Percentiles rank a stretch among this genome's conserved stretches.
Conservation (phyloP, 2,888 invertebrate genomes). For the Stenolophus ochropezus region DNA sequence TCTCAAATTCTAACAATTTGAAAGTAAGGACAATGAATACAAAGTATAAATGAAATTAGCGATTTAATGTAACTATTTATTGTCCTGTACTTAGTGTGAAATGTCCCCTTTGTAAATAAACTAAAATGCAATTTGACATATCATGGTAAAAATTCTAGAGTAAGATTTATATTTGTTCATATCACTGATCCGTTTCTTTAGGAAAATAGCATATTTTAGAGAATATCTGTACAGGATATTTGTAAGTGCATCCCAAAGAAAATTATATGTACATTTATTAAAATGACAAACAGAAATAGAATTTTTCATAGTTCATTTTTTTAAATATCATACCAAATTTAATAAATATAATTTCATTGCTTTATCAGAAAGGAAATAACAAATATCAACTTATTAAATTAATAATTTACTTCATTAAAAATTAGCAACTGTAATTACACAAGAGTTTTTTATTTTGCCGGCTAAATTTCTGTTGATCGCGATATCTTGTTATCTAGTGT, state of each 20-base stretch:
- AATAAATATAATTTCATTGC: too few relatives aligned
- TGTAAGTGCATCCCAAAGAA: background rate
- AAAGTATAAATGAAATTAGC: background rate
- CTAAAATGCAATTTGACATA: conserved; percentile 57
- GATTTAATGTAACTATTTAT: background rate
- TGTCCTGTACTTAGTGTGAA: conserved; percentile 7
- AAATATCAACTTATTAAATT: too few relatives aligned
- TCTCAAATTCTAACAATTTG: background rate
- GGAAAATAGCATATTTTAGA: background rate
- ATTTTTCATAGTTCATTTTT: too few relatives aligned
- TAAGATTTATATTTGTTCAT: conserved; percentile 55
- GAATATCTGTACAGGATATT: background rate
- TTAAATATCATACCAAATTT: too few relatives aligned
- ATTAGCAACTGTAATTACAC: too few relatives aligned
- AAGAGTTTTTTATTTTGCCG: too few relatives aligned
- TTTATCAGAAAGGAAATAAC: too few relatives aligned
- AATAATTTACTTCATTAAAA: too few relatives aligned
- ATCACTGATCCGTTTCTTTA: conserved; percentile 29
- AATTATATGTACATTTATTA: too few relatives aligned
- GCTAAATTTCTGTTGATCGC: too few relatives aligned
- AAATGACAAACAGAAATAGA: too few relatives aligned
- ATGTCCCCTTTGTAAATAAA: conserved; percentile 44
- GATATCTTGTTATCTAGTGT: too few relatives aligned
- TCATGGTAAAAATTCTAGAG: conserved; percentile 52
- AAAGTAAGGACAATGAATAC: background rate